Evolutionary conservation across 2,888 invertebrate genomes (phyloP).

Genomic region (Corbicula japonica): DNA sequence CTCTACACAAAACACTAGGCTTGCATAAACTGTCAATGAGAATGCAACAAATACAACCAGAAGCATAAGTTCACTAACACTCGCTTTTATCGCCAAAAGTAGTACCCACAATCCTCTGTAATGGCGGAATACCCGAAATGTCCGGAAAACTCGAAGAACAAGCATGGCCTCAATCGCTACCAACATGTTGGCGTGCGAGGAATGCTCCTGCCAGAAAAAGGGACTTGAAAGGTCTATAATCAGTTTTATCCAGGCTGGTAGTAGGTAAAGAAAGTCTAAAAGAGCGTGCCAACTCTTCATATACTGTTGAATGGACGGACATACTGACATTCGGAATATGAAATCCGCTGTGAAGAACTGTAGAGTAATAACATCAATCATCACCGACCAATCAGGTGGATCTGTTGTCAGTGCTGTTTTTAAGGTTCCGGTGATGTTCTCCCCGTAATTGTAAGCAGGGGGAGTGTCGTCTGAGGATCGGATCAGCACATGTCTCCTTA

Average conservation of each 20-base stretch:
- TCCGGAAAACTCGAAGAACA: slow-evolving; percentile 71
- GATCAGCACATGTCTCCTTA: slow-evolving; percentile 37
- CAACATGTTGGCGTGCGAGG: slow-evolving; percentile 42
- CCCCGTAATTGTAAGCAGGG: slow-evolving; percentile 33
- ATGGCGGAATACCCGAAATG: slow-evolving; percentile 71
- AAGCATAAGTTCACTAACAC: slow-evolving; percentile 69
- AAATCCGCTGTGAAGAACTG: slow-evolving; percentile 73
- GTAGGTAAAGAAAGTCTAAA: slow-evolving; percentile 69
- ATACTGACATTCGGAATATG: slow-evolving; percentile 63
- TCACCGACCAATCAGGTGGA: slow-evolving; percentile 63
- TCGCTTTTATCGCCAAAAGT: slow-evolving; percentile 70
- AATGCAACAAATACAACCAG: slow-evolving; percentile 70
- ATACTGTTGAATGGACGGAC: slow-evolving; percentile 60
- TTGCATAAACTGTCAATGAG: slow-evolving; percentile 68
- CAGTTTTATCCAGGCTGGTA: slow-evolving; percentile 69
- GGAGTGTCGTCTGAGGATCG: slow-evolving; percentile 26
- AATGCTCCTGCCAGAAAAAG: slow-evolving; percentile 59
- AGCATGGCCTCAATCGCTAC: slow-evolving; percentile 65
- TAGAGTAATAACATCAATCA: slow-evolving; percentile 66
- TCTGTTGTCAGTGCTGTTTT: slow-evolving; percentile 61
- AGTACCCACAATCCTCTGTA: slow-evolving; percentile 71
- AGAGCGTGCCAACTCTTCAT: slow-evolving; percentile 64
- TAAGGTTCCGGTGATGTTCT: slow-evolving; percentile 55
- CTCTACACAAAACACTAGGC: slow-evolving; percentile 71
- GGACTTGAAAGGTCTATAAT: slow-evolving; percentile 55